phyloP scores from a whole-genome alignment of 1,140 invertebrate genomes.

The Megalopta genalis region DNA sequence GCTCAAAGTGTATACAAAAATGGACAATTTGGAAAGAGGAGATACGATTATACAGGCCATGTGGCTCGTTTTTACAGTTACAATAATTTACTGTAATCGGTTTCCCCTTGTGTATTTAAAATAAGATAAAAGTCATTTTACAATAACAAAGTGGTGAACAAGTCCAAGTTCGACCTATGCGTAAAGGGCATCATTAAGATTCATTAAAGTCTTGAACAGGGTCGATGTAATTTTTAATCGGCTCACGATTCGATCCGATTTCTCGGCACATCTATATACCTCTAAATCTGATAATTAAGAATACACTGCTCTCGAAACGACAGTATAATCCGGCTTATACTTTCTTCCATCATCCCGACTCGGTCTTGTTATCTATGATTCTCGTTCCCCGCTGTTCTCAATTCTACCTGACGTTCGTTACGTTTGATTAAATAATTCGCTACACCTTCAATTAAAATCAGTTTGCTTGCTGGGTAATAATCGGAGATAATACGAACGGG shows the following conservation, averaged over 20 bases:
- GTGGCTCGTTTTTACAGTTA: too few relatives aligned
- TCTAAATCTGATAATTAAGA: conserved; percentile 58
- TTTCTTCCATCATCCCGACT: conserved; percentile 46
- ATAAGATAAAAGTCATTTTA: too few relatives aligned
- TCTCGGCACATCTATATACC: not conserved
- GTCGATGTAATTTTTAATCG: conserved; percentile 8
- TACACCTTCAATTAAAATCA: conserved; percentile 41
- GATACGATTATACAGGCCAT: too few relatives aligned
- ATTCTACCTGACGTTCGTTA: conserved; percentile 7
- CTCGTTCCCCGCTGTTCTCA: not conserved
- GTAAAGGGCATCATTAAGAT: not conserved
- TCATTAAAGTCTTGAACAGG: not conserved
- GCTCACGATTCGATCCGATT: conserved; percentile 4
- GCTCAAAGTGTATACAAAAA: too few relatives aligned
- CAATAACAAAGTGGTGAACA: not conserved
- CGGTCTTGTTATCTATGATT: conserved; percentile 51
- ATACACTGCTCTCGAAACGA: conserved; percentile 36
- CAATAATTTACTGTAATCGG: too few relatives aligned
- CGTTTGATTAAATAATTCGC: conserved; percentile 51
- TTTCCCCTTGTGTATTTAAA: too few relatives aligned
- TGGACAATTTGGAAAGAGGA: too few relatives aligned
- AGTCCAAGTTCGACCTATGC: not conserved
- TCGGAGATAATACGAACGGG: not conserved
- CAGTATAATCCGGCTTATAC: conserved; percentile 58
- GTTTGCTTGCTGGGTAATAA: not conserved